These are phyloP conservation scores for Etia nguti DNA, from an alignment of 2,113 vertebrate species.

Conservation along the genomic window DNA sequence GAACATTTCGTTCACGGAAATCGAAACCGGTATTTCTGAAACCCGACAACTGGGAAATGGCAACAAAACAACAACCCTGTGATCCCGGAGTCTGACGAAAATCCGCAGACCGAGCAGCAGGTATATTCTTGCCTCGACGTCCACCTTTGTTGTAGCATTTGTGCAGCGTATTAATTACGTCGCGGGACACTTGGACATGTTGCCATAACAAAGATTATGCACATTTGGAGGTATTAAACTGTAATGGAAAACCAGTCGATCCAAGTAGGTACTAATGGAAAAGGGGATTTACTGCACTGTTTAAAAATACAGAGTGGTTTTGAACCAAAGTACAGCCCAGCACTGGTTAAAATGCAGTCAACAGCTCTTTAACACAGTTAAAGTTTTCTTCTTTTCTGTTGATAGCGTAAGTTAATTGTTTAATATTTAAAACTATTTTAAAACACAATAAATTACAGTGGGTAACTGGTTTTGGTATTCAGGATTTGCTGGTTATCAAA, in stretches of 20 bases:
- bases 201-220: rapidly evolving
- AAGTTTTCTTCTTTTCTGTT: not conserved
- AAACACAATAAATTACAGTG: not conserved
- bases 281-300: not conserved
- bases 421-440: not conserved
- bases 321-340: not conserved
- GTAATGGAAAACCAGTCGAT: not conserved
- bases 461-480: not conserved
- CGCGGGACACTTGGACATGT: rapidly evolving
- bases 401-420: not conserved
- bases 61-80: not conserved
- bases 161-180: not conserved
- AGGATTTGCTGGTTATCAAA: rapidly evolving
- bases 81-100: not conserved
- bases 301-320: not conserved
- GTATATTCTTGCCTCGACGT: not conserved
- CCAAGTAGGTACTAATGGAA: not conserved
- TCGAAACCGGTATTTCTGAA: rapidly evolving
- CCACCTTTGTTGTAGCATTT: not conserved
- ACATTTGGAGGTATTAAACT: not conserved
- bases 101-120: not conserved
- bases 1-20: not conserved
- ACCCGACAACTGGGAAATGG: not conserved
- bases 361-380: not conserved
- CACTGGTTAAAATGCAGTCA: not conserved